Base-by-base conservation (phyloP, 2,113 vertebrate genomes). In the Phasianus colchicus region DNA sequence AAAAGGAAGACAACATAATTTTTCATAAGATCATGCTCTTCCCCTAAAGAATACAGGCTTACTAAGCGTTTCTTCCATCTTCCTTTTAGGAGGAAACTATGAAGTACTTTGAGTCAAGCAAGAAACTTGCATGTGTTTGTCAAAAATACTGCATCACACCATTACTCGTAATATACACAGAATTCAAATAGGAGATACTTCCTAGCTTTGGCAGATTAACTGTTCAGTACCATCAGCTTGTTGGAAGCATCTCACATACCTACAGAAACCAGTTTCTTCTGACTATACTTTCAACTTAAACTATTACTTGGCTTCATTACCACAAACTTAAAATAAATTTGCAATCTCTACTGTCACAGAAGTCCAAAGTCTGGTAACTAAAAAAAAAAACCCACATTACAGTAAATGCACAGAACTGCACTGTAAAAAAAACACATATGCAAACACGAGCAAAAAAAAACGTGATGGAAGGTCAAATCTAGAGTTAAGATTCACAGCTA, bases 1-100 rank as follows among this genome's bases (percentile, higher is more conserved):
- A 75, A 45, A 40, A 65, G 10, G 69, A 80, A 78, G 48, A 38
- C 42, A 54, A 45, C 32, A 48, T 6, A 80, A 29, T 13, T 19
- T 48, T 21, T 61, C 34, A 48, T 6, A 71, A 0, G 1, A 10
- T 48, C 43, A 43, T 8, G 32, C 27, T 0, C 38, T 52, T 50
- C 24, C 38, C 27, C 42, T 38, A 61, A 2, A 19, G 42, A 66
- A 3, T 27, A 83, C n/a, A 81, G 29, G 32, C 9, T 58, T n/a
- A 47, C 0, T 0, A 11, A 86, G 18, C 6, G 27, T 43, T 60
- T 78, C 58, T 57, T 64, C 30, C 66, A 76, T 8, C 6, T 10
- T 85, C 27, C 40, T 79, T 67, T 61, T 14, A 65, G 20, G 27
- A 78, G 27, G 75, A 86, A 57, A 20, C 16, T 80, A 11, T 25